phyloP scores from a whole-genome alignment of 2,797 vertebrate genomes.

The Scolopax rusticola region DNA sequence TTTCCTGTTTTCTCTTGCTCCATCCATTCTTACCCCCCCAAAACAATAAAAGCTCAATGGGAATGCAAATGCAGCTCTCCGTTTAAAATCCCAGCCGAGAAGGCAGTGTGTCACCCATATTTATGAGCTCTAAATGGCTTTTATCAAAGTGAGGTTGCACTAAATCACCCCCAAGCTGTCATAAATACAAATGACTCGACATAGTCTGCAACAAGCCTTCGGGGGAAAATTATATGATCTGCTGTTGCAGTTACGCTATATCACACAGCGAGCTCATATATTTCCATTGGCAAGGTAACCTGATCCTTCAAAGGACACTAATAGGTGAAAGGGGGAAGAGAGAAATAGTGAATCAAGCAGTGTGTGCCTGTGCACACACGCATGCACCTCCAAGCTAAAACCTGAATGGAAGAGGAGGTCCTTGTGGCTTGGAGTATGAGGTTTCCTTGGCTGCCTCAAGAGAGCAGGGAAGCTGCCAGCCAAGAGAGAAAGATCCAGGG shows the following conservation, averaged over 20 bases:
- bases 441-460: slow-evolving; percentile 4
- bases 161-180: slow-evolving; percentile 81
- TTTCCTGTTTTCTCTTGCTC: not conserved
- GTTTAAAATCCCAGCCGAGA: slow-evolving; percentile 65
- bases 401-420: not conserved
- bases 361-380: not conserved
- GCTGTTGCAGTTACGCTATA: slow-evolving; percentile 79
- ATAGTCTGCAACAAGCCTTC: slow-evolving; percentile 81
- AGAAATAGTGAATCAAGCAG: slow-evolving; percentile 10
- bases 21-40: not conserved
- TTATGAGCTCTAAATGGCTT: slow-evolving; percentile 84
- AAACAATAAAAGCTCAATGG: slow-evolving; percentile 73
- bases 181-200: slow-evolving; percentile 83
- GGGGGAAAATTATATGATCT: slow-evolving; percentile 80
- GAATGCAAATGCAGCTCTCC: slow-evolving; percentile 71
- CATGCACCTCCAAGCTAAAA: not conserved
- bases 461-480: not conserved
- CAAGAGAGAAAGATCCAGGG: not conserved
- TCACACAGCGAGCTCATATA: slow-evolving; percentile 74
- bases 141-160: slow-evolving; percentile 81
- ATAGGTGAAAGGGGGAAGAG: slow-evolving; percentile 46
- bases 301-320: slow-evolving; percentile 72
- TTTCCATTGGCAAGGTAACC: slow-evolving; percentile 80
- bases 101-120: slow-evolving; percentile 77
- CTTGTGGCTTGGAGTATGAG: not conserved